Evolutionary conservation across 2,797 vertebrate species (phyloP), one percentile per base, ranked within the genome.

Genomic region (Phoebastria nigripes): DNA sequence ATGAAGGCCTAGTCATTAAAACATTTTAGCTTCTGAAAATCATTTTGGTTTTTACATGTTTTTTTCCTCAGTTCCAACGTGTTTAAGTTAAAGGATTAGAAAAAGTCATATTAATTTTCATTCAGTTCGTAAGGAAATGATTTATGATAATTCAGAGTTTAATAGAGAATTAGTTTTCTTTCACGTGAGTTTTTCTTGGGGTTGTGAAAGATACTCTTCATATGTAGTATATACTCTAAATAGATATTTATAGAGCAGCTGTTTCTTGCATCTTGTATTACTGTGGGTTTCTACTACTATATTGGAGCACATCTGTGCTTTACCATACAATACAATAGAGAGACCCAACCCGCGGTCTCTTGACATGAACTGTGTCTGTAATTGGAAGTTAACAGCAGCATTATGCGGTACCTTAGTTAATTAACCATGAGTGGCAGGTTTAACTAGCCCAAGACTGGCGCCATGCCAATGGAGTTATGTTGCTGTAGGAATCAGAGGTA

Each of bases 41-140:
- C 1, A 35, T 42, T 71, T 62, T 52, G 14, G 0, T 3, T 26
- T 76, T 41, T n/a, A 51, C 21, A 15, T 15, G 1, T 6, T 20
- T 62, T 84, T 77, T 56, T 7, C 4, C 8, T 25, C 12, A 24
- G 4, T 66, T 69, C 4, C 9, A 63, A 46, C 3, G 2, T 58
- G 25, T 78, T 88, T 33, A 76, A 90, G 2, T 39, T 46, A 74
- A 83, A 65, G 3, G 8, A 65, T 56, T 78, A 33, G 7, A 46
- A 86, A 52, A 73, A 18, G 2, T 44, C 4, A 6, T 28, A 31
- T 7, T 82, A 24, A 12, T 59, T 86, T 71, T 81, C 2, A 41
- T 63, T 88, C 0, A 0, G 5, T 61, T 76, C 84, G 5, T 84
- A 84, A 86, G 13, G 11, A 61, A 83, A 61, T 20, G 0, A 33